A percentile compares a stretch with the other conserved stretches of the same genome.
Conservation (phyloP, 1,140 invertebrate genomes). For the Aleiodes sp. region DNA sequence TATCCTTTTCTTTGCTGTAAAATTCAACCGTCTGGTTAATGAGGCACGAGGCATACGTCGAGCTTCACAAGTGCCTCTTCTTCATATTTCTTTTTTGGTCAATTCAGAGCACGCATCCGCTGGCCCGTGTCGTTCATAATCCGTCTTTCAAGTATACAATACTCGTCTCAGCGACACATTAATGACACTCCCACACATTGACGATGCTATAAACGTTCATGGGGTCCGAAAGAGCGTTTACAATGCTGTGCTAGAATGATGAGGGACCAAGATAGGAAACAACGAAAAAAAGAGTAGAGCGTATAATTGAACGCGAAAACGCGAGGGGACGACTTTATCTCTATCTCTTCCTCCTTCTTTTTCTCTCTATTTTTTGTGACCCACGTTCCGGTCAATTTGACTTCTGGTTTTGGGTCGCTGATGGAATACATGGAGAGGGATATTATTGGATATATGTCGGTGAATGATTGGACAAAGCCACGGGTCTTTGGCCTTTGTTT, state of each 20-base stretch:
- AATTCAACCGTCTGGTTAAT: no score
- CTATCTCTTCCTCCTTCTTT: background rate
- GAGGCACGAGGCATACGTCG: no score
- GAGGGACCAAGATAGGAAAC: background rate
- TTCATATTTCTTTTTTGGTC: no score
- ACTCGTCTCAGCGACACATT: background rate
- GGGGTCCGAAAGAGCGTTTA: background rate
- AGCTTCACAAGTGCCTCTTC: no score
- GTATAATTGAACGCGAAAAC: no score
- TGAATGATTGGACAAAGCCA: background rate
- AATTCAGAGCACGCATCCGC: background rate
- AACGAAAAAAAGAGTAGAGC: no score
- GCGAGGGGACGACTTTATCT: no score
- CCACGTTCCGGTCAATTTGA: background rate
- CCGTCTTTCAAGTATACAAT: no score
- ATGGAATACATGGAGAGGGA: background rate
- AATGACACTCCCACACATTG: background rate
- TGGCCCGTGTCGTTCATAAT: no score
- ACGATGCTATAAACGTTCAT: background rate
- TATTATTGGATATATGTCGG: background rate
- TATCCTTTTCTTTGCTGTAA: no score
- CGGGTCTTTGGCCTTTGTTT: no score
- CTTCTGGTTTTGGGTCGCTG: background rate
- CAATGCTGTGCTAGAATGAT: background rate
- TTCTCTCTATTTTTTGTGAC: background rate